phyloP scores from a whole-genome alignment of 2,113 vertebrate genomes.

The Prochilodus magdalenae region DNA sequence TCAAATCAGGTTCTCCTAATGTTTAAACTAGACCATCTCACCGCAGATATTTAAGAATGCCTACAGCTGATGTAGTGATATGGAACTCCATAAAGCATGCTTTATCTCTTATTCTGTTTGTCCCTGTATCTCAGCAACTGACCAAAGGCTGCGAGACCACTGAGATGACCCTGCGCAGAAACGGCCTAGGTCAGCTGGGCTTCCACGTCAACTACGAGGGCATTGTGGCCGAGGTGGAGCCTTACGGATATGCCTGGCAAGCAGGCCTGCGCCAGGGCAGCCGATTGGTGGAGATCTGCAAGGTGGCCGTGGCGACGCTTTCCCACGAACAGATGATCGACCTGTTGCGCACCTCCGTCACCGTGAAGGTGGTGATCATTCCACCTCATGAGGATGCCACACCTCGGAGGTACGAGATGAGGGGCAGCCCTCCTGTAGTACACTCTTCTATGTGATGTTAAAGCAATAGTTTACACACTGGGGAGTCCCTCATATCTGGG shows the following conservation, averaged over 20 bases:
- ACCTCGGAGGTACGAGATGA: conserved; percentile 87
- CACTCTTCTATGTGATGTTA: not conserved
- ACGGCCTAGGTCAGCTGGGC: conserved; percentile 95
- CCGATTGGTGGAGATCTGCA: conserved; percentile 97
- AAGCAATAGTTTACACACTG: too few relatives aligned
- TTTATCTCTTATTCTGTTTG: not conserved
- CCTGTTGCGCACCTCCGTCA: conserved; percentile 92
- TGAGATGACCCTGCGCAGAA: conserved; percentile 96
- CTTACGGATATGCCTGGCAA: conserved; percentile 98
- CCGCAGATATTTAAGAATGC: too few relatives aligned
- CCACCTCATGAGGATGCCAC: conserved; percentile 95
- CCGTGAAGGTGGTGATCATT: conserved; percentile 95
- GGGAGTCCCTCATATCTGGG: too few relatives aligned
- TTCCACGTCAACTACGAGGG: conserved; percentile 99
- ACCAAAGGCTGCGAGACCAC: conserved; percentile 95
- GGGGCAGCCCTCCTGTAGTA: not conserved
- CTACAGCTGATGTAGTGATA: not conserved
- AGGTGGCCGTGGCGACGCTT: conserved; percentile 93
- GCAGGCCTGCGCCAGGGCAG: conserved; percentile 96
- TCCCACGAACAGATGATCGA: conserved; percentile 99
- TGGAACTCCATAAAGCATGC: not conserved
- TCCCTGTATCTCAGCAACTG: conserved; percentile 78
- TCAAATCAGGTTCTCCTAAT: too few relatives aligned
- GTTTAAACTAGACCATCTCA: too few relatives aligned
- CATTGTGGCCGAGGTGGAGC: conserved; percentile 97